Evolutionary conservation across 2,888 invertebrate genomes (phyloP), one percentile per base, ranked within the genome.

Genomic region (Drosophila ezoana): DNA sequence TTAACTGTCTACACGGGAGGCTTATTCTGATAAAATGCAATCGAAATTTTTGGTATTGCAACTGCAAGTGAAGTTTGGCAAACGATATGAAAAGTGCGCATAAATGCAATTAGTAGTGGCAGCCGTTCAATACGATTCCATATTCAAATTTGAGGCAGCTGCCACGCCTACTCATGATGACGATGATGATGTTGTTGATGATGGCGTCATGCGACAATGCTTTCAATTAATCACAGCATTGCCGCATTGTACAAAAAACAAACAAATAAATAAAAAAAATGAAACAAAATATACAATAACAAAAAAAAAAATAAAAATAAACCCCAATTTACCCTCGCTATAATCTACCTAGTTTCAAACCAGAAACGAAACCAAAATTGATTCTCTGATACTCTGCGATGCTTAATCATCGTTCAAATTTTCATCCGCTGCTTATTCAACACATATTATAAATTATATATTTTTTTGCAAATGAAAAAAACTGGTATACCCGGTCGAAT

Each of bases 171-270:
- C 2, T 20, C 18, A 16, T 18, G 14, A 23, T 23, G 23, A 5
- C 5, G 23, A 5, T 6, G 14, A 9, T 9, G 14, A 11, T 9
- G 28, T 28, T 28, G 28, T 2, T 10, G 16, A 13, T 10, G 14
- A 40, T 40, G 16, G 40, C 51, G 40, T 23, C 49, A 58, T 57
- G 56, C 41, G 61, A 51, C 28, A 48, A 35, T 35, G 33, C 59
- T 63, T 57, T 68, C 54, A 76, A 82, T 79, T 69, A 73, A 65
- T 73, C 76, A 69, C 51, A 52, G 52, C 60, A 54, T 67, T 62
- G 43, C 40, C 54, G 63, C 63, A 13, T 59, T 41, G 40, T 43
- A 52, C 40, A 16, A 43, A 18, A 18, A 44, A 16, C 32, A 23
- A 45, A 54, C 53, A 40, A 45, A 48, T 3, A 41, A 35, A 11